Evolutionary conservation across 2,797 vertebrate genomes (phyloP), one percentile per base, ranked within the genome.

Genomic region (Anguilla obscura): DNA sequence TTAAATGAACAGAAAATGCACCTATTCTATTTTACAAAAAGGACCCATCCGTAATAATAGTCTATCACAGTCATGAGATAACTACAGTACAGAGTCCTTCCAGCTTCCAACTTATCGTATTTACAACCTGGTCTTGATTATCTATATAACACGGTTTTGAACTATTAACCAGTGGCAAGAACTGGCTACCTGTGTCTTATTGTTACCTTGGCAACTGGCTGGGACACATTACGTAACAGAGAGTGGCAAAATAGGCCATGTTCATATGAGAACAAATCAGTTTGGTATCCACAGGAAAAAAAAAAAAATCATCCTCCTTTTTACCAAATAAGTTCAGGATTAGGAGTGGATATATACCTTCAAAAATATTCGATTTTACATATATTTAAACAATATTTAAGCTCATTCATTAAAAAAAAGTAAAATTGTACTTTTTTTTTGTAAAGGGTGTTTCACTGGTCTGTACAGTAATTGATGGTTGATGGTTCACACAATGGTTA

Each of bases 141-240:
- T 69, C 60, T 84, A 30, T 8, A 84, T 33, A n/a, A 48, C 45
- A 56, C 84, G 21, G 36, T 60, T 74, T 71, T 84, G 63, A 56
- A 88, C 48, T 56, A 58, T 48, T 86, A n/a, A n/a, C 45, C 56
- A 52, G 16, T 56, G 30, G 50, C 27, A 56, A 5, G 33, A 82
- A 82, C 40, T 84, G 60, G 79, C 21, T 83, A 40, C 76, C 58
- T 87, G 86, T 56, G 52, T 87, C 56, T 60, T 80, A 45, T 7
- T 45, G 27, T 83, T 48, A 69, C 86, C 18, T 87, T 63, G 79
- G 40, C 79, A 69, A 84, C 60, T 52, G 79, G 33, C 56, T 63
- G 48, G 40, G 63, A 84, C 84, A 54, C 36, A 21, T 84, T 27
- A 52, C 54, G 50, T 27, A 6, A 16, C n/a, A 56, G 5, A 2